Base-by-base conservation (phyloP, 1,140 invertebrate species). In the Pseudomyrmex flavicornis region DNA sequence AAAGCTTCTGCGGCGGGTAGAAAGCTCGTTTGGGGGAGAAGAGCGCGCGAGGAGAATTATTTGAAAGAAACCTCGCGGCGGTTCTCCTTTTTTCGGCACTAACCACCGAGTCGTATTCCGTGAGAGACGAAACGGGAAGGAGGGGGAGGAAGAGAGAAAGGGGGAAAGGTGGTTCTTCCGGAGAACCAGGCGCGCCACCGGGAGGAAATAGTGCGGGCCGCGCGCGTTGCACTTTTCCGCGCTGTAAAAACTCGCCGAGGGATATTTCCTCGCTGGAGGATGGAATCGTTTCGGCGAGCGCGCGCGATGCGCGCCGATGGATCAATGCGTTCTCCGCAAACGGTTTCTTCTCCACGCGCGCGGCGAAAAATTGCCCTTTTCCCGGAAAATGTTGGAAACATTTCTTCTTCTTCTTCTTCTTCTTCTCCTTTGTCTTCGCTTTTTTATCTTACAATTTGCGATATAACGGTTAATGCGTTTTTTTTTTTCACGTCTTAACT, bases 21-120 rank as follows among this genome's bases (percentile, higher is more conserved):
- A 74, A 82, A 82, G 61, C 59, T 82, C 69, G 56, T 63, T 74
- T 63, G 50, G 35, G 22, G 48, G 10, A 61, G 83, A 66, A 72
- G 61, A 83, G 82, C 54, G 72, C 22, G 79, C 72, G 83, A 82
- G n/a, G 76, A 85, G 68, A 85, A 85, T 85, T 59, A 82, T 85
- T 85, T 73, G 76, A 85, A 73, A 84, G 80, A 85, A 35, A 48
- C 52, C 62, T 83, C 50, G 80, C 79, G 79, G 70, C 58, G 44
- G 20, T 82, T 70, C 65, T 84, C 76, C 63, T 80, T 84, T 80
- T 84, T 84, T 82, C 76, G 56, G 20, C 35, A 44, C 65, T 80
- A 80, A 72, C 76, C 83, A 26, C 26, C 62, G 44, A 69, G 54
- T 46, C 65, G 80, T 56, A 69, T 52, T 83, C 61, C 54, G 20